phyloP scores from a whole-genome alignment of 2,888 invertebrate genomes.

The Drosophila tanythrix region DNA sequence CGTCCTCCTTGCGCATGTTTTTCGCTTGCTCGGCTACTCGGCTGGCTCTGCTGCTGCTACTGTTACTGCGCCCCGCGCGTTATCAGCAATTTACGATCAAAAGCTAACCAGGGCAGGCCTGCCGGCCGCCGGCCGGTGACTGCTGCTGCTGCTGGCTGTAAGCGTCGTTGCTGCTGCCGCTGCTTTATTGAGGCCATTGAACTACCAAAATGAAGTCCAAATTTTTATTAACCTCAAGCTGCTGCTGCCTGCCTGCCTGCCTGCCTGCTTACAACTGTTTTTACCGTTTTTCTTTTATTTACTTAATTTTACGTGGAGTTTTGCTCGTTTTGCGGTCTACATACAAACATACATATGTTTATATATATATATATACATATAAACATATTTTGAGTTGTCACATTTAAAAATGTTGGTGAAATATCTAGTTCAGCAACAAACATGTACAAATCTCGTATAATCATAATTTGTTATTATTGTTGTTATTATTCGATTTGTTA shows the following conservation, averaged over 20 bases:
- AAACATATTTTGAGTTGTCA: background rate
- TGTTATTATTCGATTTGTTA: background rate
- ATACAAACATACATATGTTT: background rate
- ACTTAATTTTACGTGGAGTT: constrained; percentile 35
- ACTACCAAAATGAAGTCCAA: constrained; percentile 62
- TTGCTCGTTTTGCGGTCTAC: constrained; percentile 50
- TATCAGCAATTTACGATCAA: constrained; percentile 71
- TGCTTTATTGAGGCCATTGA: constrained; percentile 68
- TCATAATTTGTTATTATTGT: background rate
- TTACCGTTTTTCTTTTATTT: constrained; percentile 69
- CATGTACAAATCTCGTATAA: background rate
- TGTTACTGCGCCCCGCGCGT: constrained; percentile 43
- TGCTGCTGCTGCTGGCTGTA: constrained; percentile 23
- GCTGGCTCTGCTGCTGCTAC: constrained; percentile 3
- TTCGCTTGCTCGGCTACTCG: background rate
- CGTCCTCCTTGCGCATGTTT: background rate
- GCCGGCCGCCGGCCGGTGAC: constrained; percentile 9
- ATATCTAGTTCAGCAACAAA: background rate
- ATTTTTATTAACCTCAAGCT: constrained; percentile 64
- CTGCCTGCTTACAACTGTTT: constrained; percentile 72
- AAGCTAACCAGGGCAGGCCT: constrained; percentile 34
- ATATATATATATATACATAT: too few relatives aligned
- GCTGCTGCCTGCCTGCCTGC: background rate
- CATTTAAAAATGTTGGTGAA: background rate
- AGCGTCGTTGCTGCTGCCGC: constrained; percentile 44